phyloP scores from a whole-genome alignment of 2,113 vertebrate genomes.

The Clinocottus analis region DNA sequence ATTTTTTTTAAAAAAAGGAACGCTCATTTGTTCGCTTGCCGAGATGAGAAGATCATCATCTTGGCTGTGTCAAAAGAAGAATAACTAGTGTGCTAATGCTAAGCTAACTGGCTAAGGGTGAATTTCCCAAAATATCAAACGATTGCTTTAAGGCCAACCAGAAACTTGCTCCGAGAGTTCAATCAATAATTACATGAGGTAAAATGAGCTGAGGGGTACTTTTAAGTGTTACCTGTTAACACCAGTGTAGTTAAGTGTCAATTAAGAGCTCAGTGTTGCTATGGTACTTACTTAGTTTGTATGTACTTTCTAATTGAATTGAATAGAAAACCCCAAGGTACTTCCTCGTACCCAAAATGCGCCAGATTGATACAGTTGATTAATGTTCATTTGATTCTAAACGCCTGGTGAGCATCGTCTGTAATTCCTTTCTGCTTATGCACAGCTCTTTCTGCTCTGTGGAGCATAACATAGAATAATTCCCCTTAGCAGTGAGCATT shows the following conservation, averaged over 20 bases:
- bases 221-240: background rate
- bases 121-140: background rate
- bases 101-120: too few species aligned
- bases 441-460: constrained; percentile 44
- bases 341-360: background rate
- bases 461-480: constrained; percentile 39
- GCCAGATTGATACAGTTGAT: constrained; percentile 17
- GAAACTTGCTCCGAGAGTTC: background rate
- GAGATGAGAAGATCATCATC: background rate
- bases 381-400: constrained; percentile 16
- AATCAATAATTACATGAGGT: background rate
- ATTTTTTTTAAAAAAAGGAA: background rate
- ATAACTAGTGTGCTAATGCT: background rate
- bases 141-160: background rate
- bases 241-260: background rate
- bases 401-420: constrained; percentile 18
- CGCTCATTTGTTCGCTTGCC: background rate
- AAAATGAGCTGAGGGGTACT: background rate
- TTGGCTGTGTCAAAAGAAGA: background rate
- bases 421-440: constrained; percentile 38
- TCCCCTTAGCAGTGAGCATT: constrained; percentile 16
- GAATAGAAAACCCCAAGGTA: background rate
- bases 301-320: background rate
- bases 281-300: background rate
- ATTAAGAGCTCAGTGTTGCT: background rate